These are phyloP conservation scores for Sphaeramia orbicularis DNA, from an alignment of 2,797 vertebrate genomes.

Conservation along the genomic window DNA sequence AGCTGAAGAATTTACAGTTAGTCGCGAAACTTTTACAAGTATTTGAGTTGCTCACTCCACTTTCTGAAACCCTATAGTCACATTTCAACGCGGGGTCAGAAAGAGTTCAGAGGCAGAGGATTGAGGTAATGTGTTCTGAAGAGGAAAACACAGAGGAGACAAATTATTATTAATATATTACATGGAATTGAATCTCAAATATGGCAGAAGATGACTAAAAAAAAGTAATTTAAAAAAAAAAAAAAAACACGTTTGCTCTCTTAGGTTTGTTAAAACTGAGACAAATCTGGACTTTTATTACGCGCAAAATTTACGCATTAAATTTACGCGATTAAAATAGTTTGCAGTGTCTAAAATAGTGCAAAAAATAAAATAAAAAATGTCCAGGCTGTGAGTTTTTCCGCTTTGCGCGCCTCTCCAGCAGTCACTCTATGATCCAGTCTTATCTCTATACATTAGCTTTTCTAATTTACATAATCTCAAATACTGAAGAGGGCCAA, in stretches of 20 bases:
- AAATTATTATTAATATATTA: constrained; percentile 47
- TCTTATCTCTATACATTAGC: constrained; percentile 79
- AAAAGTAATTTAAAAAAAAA: background rate
- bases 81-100: constrained; percentile 87
- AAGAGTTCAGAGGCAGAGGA: constrained; percentile 85
- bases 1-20: constrained; percentile 87
- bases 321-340: background rate
- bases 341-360: constrained; percentile 9
- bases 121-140: constrained; percentile 59
- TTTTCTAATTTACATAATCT: constrained; percentile 81
- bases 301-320: background rate
- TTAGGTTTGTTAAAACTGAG: background rate
- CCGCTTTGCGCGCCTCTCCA: constrained; percentile 34
- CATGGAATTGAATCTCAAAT: constrained; percentile 23
- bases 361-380: background rate
- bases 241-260: background rate
- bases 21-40: constrained; percentile 89
- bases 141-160: constrained; percentile 40
- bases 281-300: constrained; percentile 1
- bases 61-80: constrained; percentile 83
- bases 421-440: constrained; percentile 69
- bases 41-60: constrained; percentile 84
- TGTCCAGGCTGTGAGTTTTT: constrained; percentile 14
- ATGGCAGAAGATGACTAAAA: constrained; percentile 3
- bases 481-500: constrained; percentile 80